phyloP scores from a whole-genome alignment of 2,888 invertebrate genomes.

The Embidobia sp. region DNA sequence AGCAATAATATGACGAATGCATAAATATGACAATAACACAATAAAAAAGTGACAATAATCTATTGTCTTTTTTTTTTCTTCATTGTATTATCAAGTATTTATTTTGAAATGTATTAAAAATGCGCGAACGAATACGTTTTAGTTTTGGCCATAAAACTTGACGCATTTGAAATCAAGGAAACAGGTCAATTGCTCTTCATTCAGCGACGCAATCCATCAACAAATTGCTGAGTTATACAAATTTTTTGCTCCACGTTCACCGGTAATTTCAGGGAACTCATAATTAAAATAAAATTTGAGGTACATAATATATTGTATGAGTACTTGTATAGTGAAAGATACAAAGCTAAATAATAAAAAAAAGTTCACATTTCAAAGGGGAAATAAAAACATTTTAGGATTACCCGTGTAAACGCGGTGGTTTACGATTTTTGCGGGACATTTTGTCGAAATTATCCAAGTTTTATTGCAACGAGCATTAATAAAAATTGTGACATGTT shows the following conservation, averaged over 20 bases:
- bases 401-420: too few species aligned
- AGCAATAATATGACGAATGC: too few species aligned
- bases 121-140: constrained; percentile 3
- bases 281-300: constrained; percentile 39
- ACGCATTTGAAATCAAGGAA: constrained; percentile 28
- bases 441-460: too few species aligned
- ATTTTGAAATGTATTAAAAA: neutral
- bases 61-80: too few species aligned
- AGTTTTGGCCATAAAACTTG: constrained; percentile 8
- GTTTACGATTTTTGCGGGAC: too few species aligned
- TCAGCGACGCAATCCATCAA: constrained; percentile 28
- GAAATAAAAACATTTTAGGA: too few species aligned
- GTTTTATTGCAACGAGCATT: too few species aligned
- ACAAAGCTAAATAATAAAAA: constrained; percentile 21
- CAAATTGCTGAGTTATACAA: constrained; percentile 40
- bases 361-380: constrained; percentile 11
- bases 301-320: constrained; percentile 3
- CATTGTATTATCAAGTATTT: constrained; percentile 3
- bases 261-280: constrained; percentile 20
- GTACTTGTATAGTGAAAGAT: neutral
- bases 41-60: too few species aligned
- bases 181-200: constrained; percentile 47
- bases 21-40: too few species aligned
- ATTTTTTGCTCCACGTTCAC: constrained; percentile 17
- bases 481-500: too few species aligned